phyloP scores from a whole-genome alignment of 1,140 invertebrate species.

The Drosophila mauritiana region DNA sequence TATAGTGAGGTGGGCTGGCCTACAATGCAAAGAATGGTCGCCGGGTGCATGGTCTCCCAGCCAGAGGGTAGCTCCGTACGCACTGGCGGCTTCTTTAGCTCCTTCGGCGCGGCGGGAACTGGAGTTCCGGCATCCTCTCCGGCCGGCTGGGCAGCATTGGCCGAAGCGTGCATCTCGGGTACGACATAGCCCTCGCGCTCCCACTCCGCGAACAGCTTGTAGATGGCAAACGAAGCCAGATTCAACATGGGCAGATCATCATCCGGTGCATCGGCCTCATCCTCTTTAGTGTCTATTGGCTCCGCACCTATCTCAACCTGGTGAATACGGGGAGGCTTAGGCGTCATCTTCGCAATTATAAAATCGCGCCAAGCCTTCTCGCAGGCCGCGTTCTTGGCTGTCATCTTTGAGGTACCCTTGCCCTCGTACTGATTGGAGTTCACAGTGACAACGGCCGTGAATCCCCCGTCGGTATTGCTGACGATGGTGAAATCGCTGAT shows the following conservation, averaged over 20 bases:
- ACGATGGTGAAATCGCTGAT: too few species aligned
- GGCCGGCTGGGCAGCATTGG: conserved; percentile 6
- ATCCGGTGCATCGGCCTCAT: conserved; percentile 70
- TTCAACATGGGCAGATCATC: conserved; percentile 90
- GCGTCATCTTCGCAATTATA: conserved; percentile 88
- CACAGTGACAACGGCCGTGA: too few species aligned
- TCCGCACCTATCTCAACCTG: too few species aligned
- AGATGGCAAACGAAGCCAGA: conserved; percentile 90
- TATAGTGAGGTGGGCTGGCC: neutral
- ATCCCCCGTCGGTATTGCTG: too few species aligned
- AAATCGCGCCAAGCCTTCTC: conserved; percentile 89
- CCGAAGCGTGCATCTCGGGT: conserved; percentile 84
- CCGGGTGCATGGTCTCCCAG: conserved; percentile 88
- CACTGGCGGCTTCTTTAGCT: too few species aligned
- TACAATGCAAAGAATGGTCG: conserved; percentile 88
- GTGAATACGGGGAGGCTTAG: conserved; percentile 60
- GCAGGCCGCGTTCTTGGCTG: too few species aligned
- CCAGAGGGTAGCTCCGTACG: conserved; percentile 86
- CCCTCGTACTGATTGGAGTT: too few species aligned
- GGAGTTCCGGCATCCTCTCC: too few species aligned
- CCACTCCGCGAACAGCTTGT: conserved; percentile 89
- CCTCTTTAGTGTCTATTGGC: too few species aligned
- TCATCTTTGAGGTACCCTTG: too few species aligned
- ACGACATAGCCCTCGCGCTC: conserved; percentile 85
- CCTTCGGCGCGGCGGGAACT: too few species aligned